Base-by-base conservation (phyloP, 2,888 invertebrate species). In the Stenodema calcarata region DNA sequence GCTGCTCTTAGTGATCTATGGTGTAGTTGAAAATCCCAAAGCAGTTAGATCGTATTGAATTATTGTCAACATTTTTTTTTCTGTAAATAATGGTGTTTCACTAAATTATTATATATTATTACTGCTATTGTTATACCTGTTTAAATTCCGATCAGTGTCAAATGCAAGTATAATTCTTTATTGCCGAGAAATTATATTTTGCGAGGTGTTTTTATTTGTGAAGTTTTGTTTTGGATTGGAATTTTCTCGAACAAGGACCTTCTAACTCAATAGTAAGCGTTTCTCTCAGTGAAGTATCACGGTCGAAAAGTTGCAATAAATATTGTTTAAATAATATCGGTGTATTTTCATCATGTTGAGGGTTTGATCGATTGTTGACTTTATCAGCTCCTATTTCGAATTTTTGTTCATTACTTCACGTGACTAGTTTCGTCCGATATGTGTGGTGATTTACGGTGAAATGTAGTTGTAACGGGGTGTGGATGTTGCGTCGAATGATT, bases 31-130 rank as follows among this genome's bases (percentile, higher is more conserved):
- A 62, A 82, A 82, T 18, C 42, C n/a, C 42, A 78, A 44, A 78
- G 62, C 62, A 62, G 73, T 73, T 73, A 73, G 73, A 54, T 80
- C 50, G 50, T 80, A 80, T 80, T 30, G 80, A 78, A 80, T 30
- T 73, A 80, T 80, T 44, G 82, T 82, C 69, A 82, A 11, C 70
- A 42, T 82, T 69, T 82, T 70, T 69, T 82, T 82, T 35, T 62
- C 69, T 82, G 82, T 82, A 82, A 62, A 82, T 82, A 82, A 82
- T 69, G 82, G 82, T 69, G 82, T 82, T 82, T 42, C 35, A 82
- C 82, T 82, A 69, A 82, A 69, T 82, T 80, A 80, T 80, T 80
- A 80, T 47, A 44, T 27, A 44, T 78, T 35, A 80, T 50, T 50
- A 80, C 80, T 50, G 80, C 80, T 80, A 80, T 54, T 78, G 44